These are phyloP conservation scores for Netelia melanura DNA, from an alignment of 2,888 invertebrate genomes.

Conservation along the genomic window DNA sequence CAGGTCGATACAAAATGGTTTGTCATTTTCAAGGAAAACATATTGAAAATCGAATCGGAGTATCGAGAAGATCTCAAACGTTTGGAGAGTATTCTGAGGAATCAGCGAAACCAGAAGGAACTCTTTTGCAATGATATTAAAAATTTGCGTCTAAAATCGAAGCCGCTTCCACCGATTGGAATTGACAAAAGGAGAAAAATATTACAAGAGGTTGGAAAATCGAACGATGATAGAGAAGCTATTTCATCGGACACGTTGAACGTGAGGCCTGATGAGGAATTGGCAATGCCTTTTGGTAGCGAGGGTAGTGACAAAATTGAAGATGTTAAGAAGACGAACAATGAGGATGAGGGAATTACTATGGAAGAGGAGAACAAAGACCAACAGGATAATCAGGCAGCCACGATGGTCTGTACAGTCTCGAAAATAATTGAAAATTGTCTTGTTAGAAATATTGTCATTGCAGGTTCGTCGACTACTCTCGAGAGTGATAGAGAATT, in stretches of 20 bases:
- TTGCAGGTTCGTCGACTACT: constrained; percentile 64
- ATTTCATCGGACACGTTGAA: constrained; percentile 22
- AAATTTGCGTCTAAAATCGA: constrained; percentile 74
- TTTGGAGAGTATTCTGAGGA: constrained; percentile 82
- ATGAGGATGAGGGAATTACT: constrained; percentile 1
- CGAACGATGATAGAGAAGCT: constrained; percentile 48
- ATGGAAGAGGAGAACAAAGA: constrained; percentile 13
- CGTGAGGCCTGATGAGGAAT: constrained; percentile 22
- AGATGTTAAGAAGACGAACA: not conserved
- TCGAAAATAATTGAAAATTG: constrained; percentile 61
- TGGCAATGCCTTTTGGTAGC: constrained; percentile 24
- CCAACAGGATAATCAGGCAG: constrained; percentile 66
- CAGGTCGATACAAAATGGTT: constrained; percentile 6
- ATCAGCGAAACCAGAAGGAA: constrained; percentile 82
- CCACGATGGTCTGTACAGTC: constrained; percentile 64
- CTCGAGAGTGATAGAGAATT: constrained; percentile 64
- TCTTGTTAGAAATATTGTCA: constrained; percentile 40
- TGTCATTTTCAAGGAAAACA: constrained; percentile 74
- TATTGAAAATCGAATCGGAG: constrained; percentile 77
- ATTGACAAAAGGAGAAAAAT: constrained; percentile 20
- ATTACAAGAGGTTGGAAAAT: constrained; percentile 65
- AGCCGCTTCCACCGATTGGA: constrained; percentile 66
- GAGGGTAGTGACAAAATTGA: constrained; percentile 41
- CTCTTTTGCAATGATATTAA: constrained; percentile 75
- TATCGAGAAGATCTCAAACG: constrained; percentile 83